phyloP scores from a whole-genome alignment of 1,140 invertebrate genomes.

The Drosophila micromelanica region DNA sequence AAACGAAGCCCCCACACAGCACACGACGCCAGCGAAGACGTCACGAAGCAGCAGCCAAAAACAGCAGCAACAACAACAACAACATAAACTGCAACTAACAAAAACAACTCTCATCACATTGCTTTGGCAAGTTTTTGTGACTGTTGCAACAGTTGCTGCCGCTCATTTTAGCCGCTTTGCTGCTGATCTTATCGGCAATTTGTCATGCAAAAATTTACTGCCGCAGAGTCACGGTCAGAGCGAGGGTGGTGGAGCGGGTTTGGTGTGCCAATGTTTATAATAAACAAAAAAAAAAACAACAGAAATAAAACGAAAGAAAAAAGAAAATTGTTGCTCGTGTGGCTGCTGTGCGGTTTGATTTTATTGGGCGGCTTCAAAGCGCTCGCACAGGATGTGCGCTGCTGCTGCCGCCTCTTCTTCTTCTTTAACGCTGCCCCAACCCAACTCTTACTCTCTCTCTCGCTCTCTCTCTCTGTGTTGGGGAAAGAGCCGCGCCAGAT shows the following conservation, averaged over 20 bases:
- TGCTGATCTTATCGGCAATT: conserved; percentile 79
- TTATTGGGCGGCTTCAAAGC: conserved; percentile 66
- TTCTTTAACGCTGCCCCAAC: neutral
- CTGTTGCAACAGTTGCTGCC: conserved; percentile 52
- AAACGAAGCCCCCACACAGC: conserved; percentile 70
- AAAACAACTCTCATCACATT: conserved; percentile 56
- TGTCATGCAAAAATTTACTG: conserved; percentile 83
- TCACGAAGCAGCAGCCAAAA: conserved; percentile 51
- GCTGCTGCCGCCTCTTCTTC: conserved; percentile 1
- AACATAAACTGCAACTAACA: conserved; percentile 1
- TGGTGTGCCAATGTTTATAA: conserved; percentile 72
- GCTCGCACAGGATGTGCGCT: conserved; percentile 67
- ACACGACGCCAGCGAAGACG: conserved; percentile 60
- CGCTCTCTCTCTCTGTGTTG: conserved; percentile 16
- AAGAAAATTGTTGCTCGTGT: conserved; percentile 39
- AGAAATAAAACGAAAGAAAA: conserved; percentile 28
- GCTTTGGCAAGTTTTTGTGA: conserved; percentile 46
- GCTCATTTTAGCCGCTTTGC: conserved; percentile 41
- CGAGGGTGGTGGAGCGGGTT: neutral
- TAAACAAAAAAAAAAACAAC: conserved; percentile 26
- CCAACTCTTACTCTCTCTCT: neutral
- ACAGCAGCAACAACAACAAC: conserved; percentile 10
- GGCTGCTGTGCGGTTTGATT: conserved; percentile 16
- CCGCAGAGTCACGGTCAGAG: conserved; percentile 36
- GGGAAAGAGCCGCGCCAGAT: conserved; percentile 45